Evolutionary conservation across 2,113 vertebrate species (phyloP).

Genomic region (Cercocebus atys): DNA sequence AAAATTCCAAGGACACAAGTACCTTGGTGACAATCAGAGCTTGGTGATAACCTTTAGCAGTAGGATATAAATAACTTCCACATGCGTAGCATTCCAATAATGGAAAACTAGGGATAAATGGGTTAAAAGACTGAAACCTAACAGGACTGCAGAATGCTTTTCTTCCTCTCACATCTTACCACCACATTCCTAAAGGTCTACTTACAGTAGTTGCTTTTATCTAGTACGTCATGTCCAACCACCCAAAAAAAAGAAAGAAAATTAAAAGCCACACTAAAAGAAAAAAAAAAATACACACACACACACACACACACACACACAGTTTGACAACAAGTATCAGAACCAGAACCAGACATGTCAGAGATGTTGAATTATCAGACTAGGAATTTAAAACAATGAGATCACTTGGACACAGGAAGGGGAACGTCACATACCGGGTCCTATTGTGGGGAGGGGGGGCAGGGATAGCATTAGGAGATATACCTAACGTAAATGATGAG

Average conservation of each 20-base stretch:
- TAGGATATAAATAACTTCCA: too few species aligned
- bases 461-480: too few species aligned
- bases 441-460: too few species aligned
- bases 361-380: neutral
- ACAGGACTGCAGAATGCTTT: neutral
- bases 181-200: neutral
- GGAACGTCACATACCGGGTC: too few species aligned
- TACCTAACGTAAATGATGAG: too few species aligned
- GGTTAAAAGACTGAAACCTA: neutral
- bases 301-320: neutral
- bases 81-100: too few species aligned
- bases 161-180: neutral
- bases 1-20: constrained; percentile 24
- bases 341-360: neutral
- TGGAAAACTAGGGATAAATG: too few species aligned
- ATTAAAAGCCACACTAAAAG: neutral
- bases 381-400: neutral
- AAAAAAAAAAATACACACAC: neutral
- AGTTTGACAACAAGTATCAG: neutral
- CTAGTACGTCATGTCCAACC: neutral
- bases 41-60: too few species aligned
- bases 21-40: neutral
- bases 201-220: neutral
- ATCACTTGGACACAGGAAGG: too few species aligned
- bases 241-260: neutral